Percentiles rank a stretch among this genome's conserved stretches.
Evolutionary conservation across 2,113 vertebrate species (phyloP).

Genomic region (Strigops habroptila): DNA sequence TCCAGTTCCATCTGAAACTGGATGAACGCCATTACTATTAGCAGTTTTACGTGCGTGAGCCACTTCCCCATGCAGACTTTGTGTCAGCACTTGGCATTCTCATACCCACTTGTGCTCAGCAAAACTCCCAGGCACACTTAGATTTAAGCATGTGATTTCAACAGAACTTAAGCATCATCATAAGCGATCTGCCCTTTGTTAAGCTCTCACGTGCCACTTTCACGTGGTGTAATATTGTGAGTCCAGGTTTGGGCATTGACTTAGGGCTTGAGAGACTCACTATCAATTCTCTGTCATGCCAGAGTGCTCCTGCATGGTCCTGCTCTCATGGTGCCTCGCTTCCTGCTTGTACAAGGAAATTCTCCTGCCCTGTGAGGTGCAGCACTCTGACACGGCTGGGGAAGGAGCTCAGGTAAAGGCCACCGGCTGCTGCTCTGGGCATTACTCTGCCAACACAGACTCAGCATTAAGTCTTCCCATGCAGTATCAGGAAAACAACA

Average conservation of each 20-base stretch:
- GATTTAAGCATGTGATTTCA: neutral
- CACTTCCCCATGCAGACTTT: neutral
- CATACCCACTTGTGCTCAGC: neutral
- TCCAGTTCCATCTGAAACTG: neutral
- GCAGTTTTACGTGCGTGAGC: neutral
- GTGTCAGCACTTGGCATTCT: neutral
- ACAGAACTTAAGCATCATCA: neutral
- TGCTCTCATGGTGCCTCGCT: neutral
- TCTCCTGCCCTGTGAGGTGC: neutral
- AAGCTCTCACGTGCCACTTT: neutral
- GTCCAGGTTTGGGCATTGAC: neutral
- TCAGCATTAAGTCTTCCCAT: neutral
- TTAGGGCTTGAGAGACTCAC: neutral
- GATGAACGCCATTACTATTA: neutral
- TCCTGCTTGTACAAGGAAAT: neutral
- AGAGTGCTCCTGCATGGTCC: neutral
- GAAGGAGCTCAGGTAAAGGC: neutral
- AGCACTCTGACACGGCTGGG: fast-evolving
- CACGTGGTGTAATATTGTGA: fast-evolving
- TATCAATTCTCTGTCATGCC: neutral
- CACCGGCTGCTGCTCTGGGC: neutral
- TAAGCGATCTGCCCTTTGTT: neutral
- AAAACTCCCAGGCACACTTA: neutral
- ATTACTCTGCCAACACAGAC: neutral
- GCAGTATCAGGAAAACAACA: neutral